Base-by-base conservation (phyloP, 2,797 vertebrate species). In the Lacerta bilineata region DNA sequence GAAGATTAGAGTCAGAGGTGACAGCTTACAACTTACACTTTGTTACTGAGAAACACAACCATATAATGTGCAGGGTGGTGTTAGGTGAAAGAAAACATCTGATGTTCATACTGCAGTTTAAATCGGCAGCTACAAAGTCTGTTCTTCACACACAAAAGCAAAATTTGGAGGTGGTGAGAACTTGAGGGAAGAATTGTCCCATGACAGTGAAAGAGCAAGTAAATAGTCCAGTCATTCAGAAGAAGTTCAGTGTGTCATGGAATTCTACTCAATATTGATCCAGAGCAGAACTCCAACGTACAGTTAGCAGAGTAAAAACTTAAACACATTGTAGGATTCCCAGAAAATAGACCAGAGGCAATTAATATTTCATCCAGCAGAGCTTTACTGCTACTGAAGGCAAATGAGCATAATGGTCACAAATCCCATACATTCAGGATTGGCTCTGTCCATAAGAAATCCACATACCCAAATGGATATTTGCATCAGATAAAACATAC, bases 1-100 rank as follows among this genome's bases (percentile, higher is more conserved):
- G 8, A 27, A 90, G 86, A 84, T 74, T 84, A 84, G 25, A 85
- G 79, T 5, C n/a, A 72, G 39, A 78, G n/a, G 46, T 72, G 72
- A 78, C 33, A 50, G 43, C 27, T 75, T 83, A 2, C 6, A 41
- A 15, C 78, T 29, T 20, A 10, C 71, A 50, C 0, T 86, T 93
- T 64, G 8, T 18, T 88, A 78, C 29, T 27, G 27, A 50, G 25
- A 91, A 89, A 77, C 4, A 50, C 55, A 82, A 41, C 1, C 1
- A 74, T 61, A 1, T 1, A 33, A 1, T 41, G 1, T 82, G 9
- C 2, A 72, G 86, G 71, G 39, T 3, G 87, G 11, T 55, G 55
- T 8, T 87, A 43, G 46, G 66, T 68, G 46, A 83, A 89, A 93
- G 0, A 64, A 85, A 75, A 50, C 3, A 39, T 33, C 18, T 64